Percentiles rank a stretch among this genome's conserved stretches.
Conservation (phyloP, 2,113 vertebrate genomes). For the Pelobates fuscus region DNA sequence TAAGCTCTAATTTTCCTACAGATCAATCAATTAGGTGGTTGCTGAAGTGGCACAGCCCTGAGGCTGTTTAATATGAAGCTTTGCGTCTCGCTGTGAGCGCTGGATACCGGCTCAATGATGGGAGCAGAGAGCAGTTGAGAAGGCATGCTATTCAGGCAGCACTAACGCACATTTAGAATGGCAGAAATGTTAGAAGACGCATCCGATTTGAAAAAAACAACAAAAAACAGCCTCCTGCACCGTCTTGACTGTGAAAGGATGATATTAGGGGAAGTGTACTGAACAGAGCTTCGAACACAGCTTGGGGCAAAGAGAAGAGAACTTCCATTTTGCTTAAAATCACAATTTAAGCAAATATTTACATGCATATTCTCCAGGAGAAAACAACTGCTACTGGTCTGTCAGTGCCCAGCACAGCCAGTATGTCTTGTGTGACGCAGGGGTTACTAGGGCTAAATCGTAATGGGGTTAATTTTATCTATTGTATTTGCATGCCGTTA, state of each 20-base stretch:
- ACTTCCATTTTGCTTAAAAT: slow-evolving; percentile 50
- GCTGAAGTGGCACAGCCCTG: background rate
- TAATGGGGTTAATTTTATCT: background rate
- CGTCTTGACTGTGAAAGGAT: slow-evolving; percentile 7
- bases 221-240: slow-evolving; percentile 31
- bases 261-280: slow-evolving; percentile 28
- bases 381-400: slow-evolving; percentile 51
- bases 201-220: slow-evolving; percentile 11
- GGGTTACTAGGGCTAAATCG: slow-evolving; percentile 24
- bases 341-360: slow-evolving; percentile 44
- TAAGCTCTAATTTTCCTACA: slow-evolving; percentile 38
- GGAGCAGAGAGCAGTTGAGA: slow-evolving; percentile 6
- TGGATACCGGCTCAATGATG: background rate
- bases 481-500: background rate
- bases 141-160: slow-evolving; percentile 8
- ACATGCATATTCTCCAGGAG: slow-evolving; percentile 47
- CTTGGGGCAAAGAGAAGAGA: slow-evolving; percentile 44
- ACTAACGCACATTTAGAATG: background rate
- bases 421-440: slow-evolving; percentile 15
- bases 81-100: background rate
- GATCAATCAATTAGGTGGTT: slow-evolving; percentile 38
- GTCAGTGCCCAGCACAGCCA: slow-evolving; percentile 30
- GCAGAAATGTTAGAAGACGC: slow-evolving; percentile 35
- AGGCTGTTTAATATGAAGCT: slow-evolving; percentile 7
- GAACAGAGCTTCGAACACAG: slow-evolving; percentile 32